Conservation (phyloP, 2,113 vertebrate genomes). For the Brachyistius frenatus region DNA sequence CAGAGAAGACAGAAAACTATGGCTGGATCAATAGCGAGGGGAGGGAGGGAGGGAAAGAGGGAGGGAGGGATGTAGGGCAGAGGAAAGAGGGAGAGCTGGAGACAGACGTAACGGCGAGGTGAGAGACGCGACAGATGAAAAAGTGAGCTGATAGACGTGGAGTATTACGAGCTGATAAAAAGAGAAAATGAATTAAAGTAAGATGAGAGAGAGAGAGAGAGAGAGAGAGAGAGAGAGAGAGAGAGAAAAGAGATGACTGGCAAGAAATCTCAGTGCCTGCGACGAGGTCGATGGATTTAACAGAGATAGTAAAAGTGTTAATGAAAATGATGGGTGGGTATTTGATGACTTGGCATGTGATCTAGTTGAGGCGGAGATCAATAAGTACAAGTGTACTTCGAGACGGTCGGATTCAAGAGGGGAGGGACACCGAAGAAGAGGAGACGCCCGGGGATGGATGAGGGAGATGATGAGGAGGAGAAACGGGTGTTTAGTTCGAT, state of each 20-base stretch:
- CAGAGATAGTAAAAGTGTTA: constrained; percentile 48
- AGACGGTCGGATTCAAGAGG: background rate
- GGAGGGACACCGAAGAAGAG: background rate
- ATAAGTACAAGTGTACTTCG: constrained; percentile 13
- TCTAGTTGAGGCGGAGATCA: constrained; percentile 46
- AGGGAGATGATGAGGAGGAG: background rate
- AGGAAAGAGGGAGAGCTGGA: constrained; percentile 60
- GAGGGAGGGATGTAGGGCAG: constrained; percentile 57
- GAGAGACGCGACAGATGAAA: constrained; percentile 40
- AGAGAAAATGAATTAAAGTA: constrained; percentile 53
- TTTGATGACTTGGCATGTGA: constrained; percentile 56
- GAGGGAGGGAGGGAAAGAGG: constrained; percentile 44
- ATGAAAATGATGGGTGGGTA: constrained; percentile 56
- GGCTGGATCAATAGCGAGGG: constrained; percentile 86
- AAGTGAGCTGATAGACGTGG: constrained; percentile 34
- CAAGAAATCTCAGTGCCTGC: constrained; percentile 34
- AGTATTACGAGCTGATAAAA: constrained; percentile 31
- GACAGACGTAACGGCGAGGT: constrained; percentile 40
- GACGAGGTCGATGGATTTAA: constrained; percentile 43
- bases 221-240: constrained; percentile 19
- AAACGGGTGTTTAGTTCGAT: too few species aligned
- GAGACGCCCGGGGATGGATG: background rate
- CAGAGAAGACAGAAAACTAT: constrained; percentile 87
- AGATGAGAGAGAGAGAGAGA: constrained; percentile 25
- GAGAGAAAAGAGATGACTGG: constrained; percentile 31